Conservation (phyloP, 2,797 vertebrate species). For the Silurus aristotelis region DNA sequence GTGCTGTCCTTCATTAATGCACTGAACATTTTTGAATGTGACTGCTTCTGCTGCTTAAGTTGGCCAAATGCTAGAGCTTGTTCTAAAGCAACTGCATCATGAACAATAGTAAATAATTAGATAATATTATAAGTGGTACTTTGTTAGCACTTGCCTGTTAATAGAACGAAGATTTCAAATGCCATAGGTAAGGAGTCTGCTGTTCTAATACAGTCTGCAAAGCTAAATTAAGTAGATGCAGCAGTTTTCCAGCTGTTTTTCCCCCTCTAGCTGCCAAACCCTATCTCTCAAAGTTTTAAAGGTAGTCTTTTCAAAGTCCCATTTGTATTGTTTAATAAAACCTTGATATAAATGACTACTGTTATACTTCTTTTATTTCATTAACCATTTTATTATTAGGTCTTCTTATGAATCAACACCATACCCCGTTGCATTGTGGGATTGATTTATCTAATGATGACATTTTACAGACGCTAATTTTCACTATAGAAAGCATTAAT, state of each 20-base stretch:
- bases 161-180: neutral
- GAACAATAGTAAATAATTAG: neutral
- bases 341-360: neutral
- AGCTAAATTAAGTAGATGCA: neutral
- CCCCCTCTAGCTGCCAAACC: neutral
- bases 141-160: constrained; percentile 7
- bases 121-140: neutral
- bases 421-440: neutral
- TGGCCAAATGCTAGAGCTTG: neutral
- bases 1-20: constrained; percentile 21
- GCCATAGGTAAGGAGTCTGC: neutral
- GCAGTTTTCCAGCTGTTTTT: neutral
- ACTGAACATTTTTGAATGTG: neutral
- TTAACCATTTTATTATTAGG: neutral
- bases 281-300: neutral
- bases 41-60: neutral
- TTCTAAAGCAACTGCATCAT: neutral
- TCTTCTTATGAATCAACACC: neutral
- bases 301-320: neutral
- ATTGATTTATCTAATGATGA: neutral
- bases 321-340: neutral
- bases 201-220: neutral
- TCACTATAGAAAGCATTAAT: neutral
- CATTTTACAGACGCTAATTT: neutral
- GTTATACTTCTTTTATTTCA: neutral